A percentile compares a stretch with the other conserved stretches of the same genome.
These are phyloP conservation scores for Apodemia duryi DNA, from an alignment of 2,888 invertebrate genomes.

Conservation along the genomic window DNA sequence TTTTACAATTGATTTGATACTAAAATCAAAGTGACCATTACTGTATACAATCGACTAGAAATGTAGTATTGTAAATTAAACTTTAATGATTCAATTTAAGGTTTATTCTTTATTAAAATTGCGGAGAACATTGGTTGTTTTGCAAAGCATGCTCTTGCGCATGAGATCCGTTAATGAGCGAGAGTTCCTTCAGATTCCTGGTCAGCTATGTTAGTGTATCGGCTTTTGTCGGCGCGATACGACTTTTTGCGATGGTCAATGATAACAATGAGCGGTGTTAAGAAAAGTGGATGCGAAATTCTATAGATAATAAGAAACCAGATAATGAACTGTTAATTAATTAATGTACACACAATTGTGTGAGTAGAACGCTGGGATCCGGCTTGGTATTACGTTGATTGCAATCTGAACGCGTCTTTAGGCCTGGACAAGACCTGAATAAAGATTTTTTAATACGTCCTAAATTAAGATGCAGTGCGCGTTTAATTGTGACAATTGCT, in stretches of 20 bases:
- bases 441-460: not conserved
- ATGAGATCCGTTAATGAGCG: conserved; percentile 74
- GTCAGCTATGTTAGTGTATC: conserved; percentile 63
- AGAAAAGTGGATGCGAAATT: conserved; percentile 55
- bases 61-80: not conserved
- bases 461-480: conserved; percentile 7
- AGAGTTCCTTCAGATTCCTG: conserved; percentile 64
- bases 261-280: conserved; percentile 71
- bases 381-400: conserved; percentile 26
- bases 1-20: conserved; percentile 14
- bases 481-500: conserved; percentile 11
- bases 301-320: conserved; percentile 52
- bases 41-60: conserved; percentile 6
- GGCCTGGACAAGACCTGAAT: conserved; percentile 11
- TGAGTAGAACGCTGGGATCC: conserved; percentile 24
- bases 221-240: conserved; percentile 73
- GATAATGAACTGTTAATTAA: conserved; percentile 57
- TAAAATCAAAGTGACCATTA: conserved; percentile 26
- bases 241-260: conserved; percentile 72
- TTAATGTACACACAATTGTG: conserved; percentile 39
- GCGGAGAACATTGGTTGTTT: conserved; percentile 40
- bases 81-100: conserved; percentile 18
- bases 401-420: conserved; percentile 29
- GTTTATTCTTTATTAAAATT: conserved; percentile 26
- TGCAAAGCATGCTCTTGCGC: conserved; percentile 37